These are phyloP conservation scores for Dendrolimus pini DNA, from an alignment of 2,888 invertebrate genomes.

Conservation along the genomic window DNA sequence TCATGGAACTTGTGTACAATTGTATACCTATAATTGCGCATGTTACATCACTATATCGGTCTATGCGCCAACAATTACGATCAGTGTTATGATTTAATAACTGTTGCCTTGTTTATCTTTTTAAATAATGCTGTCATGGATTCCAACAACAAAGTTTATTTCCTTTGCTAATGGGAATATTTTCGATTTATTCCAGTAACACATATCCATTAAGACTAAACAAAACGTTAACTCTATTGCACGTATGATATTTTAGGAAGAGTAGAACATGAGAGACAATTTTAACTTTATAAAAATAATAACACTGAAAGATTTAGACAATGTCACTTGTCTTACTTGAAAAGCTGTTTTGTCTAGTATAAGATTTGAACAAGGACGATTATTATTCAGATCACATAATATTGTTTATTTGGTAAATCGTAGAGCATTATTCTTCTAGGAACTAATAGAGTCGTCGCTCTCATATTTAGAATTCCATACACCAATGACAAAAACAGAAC, in stretches of 20 bases:
- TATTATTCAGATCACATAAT: slow-evolving; percentile 1
- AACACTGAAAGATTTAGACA: too few relatives aligned
- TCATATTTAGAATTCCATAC: background rate
- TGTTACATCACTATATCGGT: too few relatives aligned
- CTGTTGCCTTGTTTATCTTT: background rate
- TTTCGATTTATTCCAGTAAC: background rate
- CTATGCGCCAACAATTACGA: background rate
- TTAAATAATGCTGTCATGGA: background rate
- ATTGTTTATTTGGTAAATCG: slow-evolving; percentile 6
- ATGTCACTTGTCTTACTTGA: too few relatives aligned
- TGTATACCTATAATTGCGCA: too few relatives aligned
- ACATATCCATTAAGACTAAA: background rate
- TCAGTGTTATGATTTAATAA: background rate
- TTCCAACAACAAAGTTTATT: background rate
- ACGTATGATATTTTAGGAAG: too few relatives aligned
- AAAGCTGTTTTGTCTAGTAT: too few relatives aligned
- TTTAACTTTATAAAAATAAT: too few relatives aligned
- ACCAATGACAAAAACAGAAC: too few relatives aligned
- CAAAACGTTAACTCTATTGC: background rate
- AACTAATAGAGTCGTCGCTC: slow-evolving; percentile 9
- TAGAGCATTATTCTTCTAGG: slow-evolving; percentile 15
- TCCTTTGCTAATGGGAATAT: background rate
- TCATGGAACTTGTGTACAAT: too few relatives aligned
- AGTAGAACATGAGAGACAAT: too few relatives aligned
- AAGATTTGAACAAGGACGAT: too few relatives aligned